A percentile compares a stretch with the other conserved stretches of the same genome.
Evolutionary conservation across 2,113 vertebrate genomes (phyloP).

Genomic region (Stegastes partitus): DNA sequence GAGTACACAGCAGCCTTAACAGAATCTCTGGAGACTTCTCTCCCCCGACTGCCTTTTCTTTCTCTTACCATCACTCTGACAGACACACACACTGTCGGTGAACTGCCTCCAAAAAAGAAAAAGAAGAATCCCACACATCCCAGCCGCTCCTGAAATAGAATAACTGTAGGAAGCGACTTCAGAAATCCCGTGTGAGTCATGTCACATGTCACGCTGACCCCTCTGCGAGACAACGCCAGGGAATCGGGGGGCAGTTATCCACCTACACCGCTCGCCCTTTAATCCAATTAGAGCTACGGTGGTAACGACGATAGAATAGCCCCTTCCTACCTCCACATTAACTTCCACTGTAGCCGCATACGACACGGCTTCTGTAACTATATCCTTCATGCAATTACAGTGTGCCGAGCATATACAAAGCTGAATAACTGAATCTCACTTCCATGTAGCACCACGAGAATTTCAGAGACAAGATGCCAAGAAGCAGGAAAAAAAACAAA

Average conservation of each 20-base stretch:
- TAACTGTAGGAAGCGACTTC: constrained; percentile 25
- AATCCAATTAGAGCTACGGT: constrained; percentile 33
- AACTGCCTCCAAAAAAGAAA: constrained; percentile 53
- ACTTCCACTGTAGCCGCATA: not conserved
- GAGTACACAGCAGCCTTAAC: constrained; percentile 38
- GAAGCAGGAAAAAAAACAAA: not conserved
- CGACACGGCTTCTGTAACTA: constrained; percentile 6
- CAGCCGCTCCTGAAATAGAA: constrained; percentile 58
- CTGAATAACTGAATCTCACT: not conserved
- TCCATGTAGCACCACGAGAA: not conserved
- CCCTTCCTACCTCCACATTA: constrained; percentile 6
- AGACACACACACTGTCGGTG: constrained; percentile 2
- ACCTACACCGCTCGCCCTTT: constrained; percentile 39
- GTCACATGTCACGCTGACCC: constrained; percentile 52
- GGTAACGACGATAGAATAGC: constrained; percentile 15
- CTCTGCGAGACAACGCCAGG: constrained; percentile 6
- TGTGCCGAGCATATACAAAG: not conserved
- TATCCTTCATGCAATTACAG: not conserved
- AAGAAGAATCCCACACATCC: constrained; percentile 59
- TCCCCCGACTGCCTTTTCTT: constrained; percentile 31
- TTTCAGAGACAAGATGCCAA: not conserved
- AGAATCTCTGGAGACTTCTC: constrained; percentile 49
- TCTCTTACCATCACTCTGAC: constrained; percentile 17
- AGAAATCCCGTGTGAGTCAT: constrained; percentile 33
- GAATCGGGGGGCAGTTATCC: constrained; percentile 22